Base-by-base conservation (phyloP, 2,113 vertebrate genomes). In the Bolborhynchus lineola region DNA sequence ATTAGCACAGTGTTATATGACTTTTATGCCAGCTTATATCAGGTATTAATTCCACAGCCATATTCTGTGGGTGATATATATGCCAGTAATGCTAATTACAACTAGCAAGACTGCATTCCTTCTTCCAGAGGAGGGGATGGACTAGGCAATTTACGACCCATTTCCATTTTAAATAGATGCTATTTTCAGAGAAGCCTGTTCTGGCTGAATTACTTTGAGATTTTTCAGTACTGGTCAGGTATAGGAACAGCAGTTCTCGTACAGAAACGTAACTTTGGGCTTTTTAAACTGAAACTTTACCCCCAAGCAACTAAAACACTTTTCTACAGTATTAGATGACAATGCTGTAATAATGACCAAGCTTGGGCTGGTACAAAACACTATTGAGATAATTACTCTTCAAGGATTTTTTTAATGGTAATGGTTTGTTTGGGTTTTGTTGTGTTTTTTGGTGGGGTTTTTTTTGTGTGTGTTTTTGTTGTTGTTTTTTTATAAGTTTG, bases 131-230 rank as follows among this genome's bases (percentile, higher is more conserved):
- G 46, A 74, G 84, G 71, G 77, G 86, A 57, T 0, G 2, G 60
- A 82, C 94, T 59, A 60, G 89, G 86, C 57, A 78, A 68, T 76
- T 86, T 92, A 68, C 84, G 92, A 95, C 95, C 90, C 16, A 44
- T 86, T 96, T 97, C 83, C 93, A 95, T 95, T 93, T 92, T 92
- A 96, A 97, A 84, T 33, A 96, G 96, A 35, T 6, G 11, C 16
- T 72, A 2, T 84, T 94, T 86, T 91, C 70, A 78, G 72, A 83
- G 88, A 44, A 83, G 55, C 35, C 33, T 92, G 24, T 70, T 92
- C 49, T 74, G 71, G 29, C 46, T 88, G 55, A 88, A 60, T 71
- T 86, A 37, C 46, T 90, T 84, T 28, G 37, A 90, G 46, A 24
- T 82, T 41, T 81, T 60, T 80, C 35, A 69, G 50, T 78, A 39